phyloP scores from a whole-genome alignment of 2,797 vertebrate species.

The Premnoplex brunnescens region DNA sequence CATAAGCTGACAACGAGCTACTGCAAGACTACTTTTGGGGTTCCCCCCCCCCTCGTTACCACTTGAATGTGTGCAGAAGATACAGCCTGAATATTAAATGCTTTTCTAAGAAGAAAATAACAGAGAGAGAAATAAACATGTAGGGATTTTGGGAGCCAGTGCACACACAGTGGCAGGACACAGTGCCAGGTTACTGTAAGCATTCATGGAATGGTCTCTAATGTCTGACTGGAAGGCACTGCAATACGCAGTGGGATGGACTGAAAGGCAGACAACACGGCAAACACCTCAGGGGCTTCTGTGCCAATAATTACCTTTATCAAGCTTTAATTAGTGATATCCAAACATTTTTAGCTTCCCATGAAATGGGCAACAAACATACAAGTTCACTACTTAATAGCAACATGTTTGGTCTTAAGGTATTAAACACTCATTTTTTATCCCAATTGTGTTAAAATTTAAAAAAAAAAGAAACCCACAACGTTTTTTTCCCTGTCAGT shows the following conservation, averaged over 20 bases:
- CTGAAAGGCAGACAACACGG: background rate
- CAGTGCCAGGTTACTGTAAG: background rate
- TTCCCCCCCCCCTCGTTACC: background rate
- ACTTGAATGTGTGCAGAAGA: background rate
- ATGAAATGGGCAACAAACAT: background rate
- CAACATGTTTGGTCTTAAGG: background rate
- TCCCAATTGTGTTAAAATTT: background rate
- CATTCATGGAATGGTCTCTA: background rate
- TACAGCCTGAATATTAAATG: background rate
- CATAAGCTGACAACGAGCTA: background rate
- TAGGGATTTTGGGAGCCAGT: background rate
- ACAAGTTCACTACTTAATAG: background rate
- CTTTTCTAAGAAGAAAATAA: background rate
- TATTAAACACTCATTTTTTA: background rate
- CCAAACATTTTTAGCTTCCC: slow-evolving; percentile 37
- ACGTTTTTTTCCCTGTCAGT: background rate
- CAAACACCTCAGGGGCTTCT: background rate
- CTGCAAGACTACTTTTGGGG: background rate
- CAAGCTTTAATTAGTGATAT: background rate
- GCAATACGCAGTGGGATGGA: background rate
- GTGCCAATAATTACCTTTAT: background rate
- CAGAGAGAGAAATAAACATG: background rate
- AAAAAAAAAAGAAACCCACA: background rate
- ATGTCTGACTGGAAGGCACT: background rate
- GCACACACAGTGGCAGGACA: background rate